Evolutionary conservation across 2,888 invertebrate genomes (phyloP).

Genomic region (Cosmorhoe ocellata): DNA sequence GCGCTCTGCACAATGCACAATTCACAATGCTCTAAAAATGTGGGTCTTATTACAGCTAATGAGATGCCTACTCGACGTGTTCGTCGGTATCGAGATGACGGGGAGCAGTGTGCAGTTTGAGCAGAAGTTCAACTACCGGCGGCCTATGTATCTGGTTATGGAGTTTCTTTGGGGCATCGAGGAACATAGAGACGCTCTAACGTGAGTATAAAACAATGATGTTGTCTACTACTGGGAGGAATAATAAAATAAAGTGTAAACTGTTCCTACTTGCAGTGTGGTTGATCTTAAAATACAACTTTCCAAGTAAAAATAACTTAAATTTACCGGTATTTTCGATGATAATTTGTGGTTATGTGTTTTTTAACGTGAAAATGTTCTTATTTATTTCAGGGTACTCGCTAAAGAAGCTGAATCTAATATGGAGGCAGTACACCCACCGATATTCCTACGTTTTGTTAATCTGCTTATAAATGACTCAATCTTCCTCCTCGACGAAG

Average conservation of each 20-base stretch:
- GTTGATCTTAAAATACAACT: no score
- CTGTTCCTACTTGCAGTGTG: no score
- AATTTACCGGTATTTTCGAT: no score
- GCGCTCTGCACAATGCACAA: no score
- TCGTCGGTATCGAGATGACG: conserved; percentile 99
- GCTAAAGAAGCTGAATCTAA: conserved; percentile 91
- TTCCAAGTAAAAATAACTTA: no score
- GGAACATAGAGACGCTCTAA: conserved; percentile 89
- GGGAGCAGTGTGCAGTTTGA: conserved; percentile 98
- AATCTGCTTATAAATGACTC: conserved; percentile 99
- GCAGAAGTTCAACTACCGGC: conserved; percentile 97
- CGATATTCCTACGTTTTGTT: conserved; percentile 95
- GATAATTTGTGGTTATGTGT: no score
- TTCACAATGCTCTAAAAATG: no score
- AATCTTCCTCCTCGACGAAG: conserved; percentile 96
- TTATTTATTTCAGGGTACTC: conserved; percentile 81
- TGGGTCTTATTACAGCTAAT: conserved; percentile 83
- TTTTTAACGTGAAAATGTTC: neutral
- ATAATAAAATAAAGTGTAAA: no score
- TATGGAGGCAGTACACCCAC: conserved; percentile 95
- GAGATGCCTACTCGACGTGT: conserved; percentile 91
- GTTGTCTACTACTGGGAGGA: no score
- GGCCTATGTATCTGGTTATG: conserved; percentile 97
- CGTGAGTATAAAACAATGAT: no score
- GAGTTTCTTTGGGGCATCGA: conserved; percentile 94